Percentiles rank a stretch among this genome's conserved stretches.
Evolutionary conservation across 2,888 invertebrate genomes (phyloP).

Genomic region (Hetaerina titia): DNA sequence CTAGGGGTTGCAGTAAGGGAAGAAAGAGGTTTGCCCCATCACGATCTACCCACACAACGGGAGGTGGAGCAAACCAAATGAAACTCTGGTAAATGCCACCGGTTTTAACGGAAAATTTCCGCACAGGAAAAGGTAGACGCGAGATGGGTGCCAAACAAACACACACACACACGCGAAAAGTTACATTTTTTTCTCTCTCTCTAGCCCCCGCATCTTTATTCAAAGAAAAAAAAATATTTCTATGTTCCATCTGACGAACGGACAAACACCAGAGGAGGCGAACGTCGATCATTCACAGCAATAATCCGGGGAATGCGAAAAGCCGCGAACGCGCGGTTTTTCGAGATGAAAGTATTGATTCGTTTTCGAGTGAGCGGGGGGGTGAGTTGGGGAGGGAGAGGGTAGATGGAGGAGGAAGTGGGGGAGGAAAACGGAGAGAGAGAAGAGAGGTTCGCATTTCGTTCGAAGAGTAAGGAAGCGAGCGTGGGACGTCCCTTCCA

Average conservation of each 20-base stretch:
- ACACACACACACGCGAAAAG: too few species aligned
- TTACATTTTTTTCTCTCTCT: too few species aligned
- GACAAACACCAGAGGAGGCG: neutral
- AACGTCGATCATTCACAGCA: conserved; percentile 17
- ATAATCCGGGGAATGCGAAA: conserved; percentile 17
- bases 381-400: neutral
- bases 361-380: neutral
- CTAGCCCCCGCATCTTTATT: too few species aligned
- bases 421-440: too few species aligned
- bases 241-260: neutral
- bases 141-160: neutral
- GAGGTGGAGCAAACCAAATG: neutral
- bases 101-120: neutral
- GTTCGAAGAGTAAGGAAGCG: neutral
- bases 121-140: neutral
- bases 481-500: neutral
- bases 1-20: too few species aligned
- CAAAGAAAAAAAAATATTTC: neutral
- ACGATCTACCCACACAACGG: neutral
- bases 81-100: neutral
- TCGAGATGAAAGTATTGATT: neutral
- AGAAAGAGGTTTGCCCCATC: too few species aligned
- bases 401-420: neutral
- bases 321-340: neutral
- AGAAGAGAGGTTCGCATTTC: too few species aligned